These are phyloP conservation scores for Dynastes hyllus DNA, from an alignment of 2,888 invertebrate species.

Conservation along the genomic window DNA sequence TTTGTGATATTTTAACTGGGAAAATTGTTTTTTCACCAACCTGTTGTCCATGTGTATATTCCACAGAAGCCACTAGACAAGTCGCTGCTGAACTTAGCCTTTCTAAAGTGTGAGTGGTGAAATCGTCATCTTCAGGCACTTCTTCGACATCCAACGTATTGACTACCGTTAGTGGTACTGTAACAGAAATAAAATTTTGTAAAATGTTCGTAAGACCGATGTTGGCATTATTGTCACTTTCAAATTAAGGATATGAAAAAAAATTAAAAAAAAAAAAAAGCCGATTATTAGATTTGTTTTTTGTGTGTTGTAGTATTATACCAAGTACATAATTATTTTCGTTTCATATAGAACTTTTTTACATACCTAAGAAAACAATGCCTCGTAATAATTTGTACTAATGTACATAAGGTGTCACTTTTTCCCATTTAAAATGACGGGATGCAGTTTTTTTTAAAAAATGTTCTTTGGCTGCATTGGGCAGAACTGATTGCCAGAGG, in stretches of 20 bases:
- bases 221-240: not conserved
- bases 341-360: no score
- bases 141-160: slow-evolving; percentile 60
- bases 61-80: slow-evolving; percentile 70
- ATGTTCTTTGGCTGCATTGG: no score
- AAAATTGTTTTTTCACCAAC: slow-evolving; percentile 58
- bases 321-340: no score
- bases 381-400: no score
- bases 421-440: no score
- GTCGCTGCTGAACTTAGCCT: slow-evolving; percentile 71
- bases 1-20: not conserved
- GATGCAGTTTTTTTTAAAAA: no score
- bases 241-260: not conserved
- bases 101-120: slow-evolving; percentile 68
- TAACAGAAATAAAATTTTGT: slow-evolving; percentile 56
- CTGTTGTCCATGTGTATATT: slow-evolving; percentile 72
- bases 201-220: not conserved
- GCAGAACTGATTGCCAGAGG: no score
- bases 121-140: slow-evolving; percentile 66
- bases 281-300: no score
- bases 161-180: slow-evolving; percentile 66
- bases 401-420: no score
- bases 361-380: no score
- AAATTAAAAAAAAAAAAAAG: no score
- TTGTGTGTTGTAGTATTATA: no score